Conservation (phyloP, 2,888 invertebrate species). For the Netelia fuscicornis region DNA sequence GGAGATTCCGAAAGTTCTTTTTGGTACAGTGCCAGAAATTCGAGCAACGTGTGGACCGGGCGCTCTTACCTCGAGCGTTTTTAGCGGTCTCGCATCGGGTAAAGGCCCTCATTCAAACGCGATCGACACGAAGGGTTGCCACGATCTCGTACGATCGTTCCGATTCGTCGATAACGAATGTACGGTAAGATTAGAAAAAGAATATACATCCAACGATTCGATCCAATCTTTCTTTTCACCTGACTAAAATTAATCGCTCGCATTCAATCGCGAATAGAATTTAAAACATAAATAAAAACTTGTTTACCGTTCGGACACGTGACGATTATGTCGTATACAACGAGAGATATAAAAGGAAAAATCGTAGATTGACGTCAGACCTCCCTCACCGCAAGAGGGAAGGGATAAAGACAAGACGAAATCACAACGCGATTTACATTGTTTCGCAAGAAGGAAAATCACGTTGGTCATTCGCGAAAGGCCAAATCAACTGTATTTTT, state of each 20-base stretch:
- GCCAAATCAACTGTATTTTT: slow-evolving; percentile 78
- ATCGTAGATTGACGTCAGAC: neutral
- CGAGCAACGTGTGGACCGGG: slow-evolving; percentile 52
- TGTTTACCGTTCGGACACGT: neutral
- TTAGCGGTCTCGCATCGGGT: slow-evolving; percentile 26
- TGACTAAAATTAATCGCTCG: too few relatives aligned
- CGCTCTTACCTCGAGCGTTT: slow-evolving; percentile 14
- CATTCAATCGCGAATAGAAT: too few relatives aligned
- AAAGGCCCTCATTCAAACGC: slow-evolving; percentile 51
- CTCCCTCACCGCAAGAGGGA: neutral
- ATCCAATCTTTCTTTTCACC: neutral
- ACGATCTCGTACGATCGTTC: slow-evolving; percentile 9
- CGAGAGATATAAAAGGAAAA: slow-evolving; percentile 8
- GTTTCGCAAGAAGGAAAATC: slow-evolving; percentile 66
- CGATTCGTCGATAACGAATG: slow-evolving; percentile 1
- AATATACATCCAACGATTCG: neutral
- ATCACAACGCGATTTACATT: slow-evolving; percentile 46
- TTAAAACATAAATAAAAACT: neutral
- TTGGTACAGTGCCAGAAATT: slow-evolving; percentile 73
- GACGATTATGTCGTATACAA: slow-evolving; percentile 12
- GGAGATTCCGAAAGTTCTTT: slow-evolving; percentile 71
- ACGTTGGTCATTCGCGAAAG: slow-evolving; percentile 74
- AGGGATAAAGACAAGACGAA: slow-evolving; percentile 22
- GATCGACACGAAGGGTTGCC: slow-evolving; percentile 11
- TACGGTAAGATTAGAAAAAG: neutral